Evolutionary conservation across 2,797 vertebrate species (phyloP).

Genomic region (Eulemur coronatus): DNA sequence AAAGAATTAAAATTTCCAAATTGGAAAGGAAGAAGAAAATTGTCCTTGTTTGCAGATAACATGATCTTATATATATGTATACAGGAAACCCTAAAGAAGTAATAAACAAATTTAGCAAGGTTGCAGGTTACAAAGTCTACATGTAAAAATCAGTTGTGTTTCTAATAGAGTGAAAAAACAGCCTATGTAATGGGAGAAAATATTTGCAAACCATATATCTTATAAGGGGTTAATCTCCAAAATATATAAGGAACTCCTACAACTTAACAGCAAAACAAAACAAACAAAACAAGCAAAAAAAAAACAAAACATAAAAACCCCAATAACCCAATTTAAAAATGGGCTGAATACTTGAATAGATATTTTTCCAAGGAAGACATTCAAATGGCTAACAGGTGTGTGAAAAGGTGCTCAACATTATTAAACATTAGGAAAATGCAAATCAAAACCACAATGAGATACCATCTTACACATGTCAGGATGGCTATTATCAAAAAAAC

Average conservation of each 20-base stretch:
- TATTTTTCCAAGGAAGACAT: background rate
- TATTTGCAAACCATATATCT: background rate
- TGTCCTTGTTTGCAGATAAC: background rate
- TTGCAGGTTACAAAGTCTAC: background rate
- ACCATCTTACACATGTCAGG: background rate
- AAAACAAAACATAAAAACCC: background rate
- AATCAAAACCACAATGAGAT: background rate
- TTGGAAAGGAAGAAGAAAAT: background rate
- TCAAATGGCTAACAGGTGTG: background rate
- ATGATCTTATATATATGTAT: background rate
- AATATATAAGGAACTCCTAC: background rate
- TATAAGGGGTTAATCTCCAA: background rate
- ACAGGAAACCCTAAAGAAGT: background rate
- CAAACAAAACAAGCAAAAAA: too few relatives aligned
- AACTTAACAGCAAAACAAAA: background rate
- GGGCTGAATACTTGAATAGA: background rate
- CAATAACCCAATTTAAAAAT: background rate
- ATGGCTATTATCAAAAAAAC: background rate
- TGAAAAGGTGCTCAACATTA: background rate
- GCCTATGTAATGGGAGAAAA: background rate
- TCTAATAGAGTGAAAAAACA: background rate
- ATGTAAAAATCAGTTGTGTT: background rate
- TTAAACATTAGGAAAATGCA: background rate
- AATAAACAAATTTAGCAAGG: background rate
- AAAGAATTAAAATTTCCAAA: background rate